Evolutionary conservation across 2,113 vertebrate species (phyloP), one percentile per base, ranked within the genome.

Genomic region (Phylloscopus trochilus): DNA sequence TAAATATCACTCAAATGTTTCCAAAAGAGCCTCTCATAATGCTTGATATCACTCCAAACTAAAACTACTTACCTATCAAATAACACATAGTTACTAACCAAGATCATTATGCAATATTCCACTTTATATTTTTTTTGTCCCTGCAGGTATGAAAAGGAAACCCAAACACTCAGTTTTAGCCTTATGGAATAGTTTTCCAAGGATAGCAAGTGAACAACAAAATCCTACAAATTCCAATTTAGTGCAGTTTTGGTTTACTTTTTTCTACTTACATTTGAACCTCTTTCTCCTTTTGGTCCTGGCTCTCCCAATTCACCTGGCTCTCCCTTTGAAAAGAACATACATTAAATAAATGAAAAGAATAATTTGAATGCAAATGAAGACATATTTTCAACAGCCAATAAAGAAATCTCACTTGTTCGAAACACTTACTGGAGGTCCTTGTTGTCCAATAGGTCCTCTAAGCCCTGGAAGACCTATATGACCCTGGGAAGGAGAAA

Each of bases 401-500:
- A 28, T 41, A 41, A 10, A 46, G 52, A 89, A 91, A 86, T 72
- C 33, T 53, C 76, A 77, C 74, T 78, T 87, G 69, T 73, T 92
- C 83, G 74, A 72, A 94, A 92, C 91, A 98, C 99, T 98, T 98
- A 99, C 99, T 92, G 99, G 99, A 69, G 96, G 86, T 10, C 99
- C 99, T 97, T 99, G 99, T 35, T 99, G 99, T 97, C 99, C 99
- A 69, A 96, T 53, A 64, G 98, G 93, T 89, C 99, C 99, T 96
- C 99, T 98, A 93, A 94, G 91, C 94, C 99, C 99, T 79, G 96
- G 94, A 64, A 98, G 64, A 58, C 99, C 99, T 53, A 68, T 9
- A 33, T 98, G 98, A 92, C 99, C 99, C 99, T 99, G 88, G 83
- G 97, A 94, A 98, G 17, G 43, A 97, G 59, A 96, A 97, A 92